phyloP scores from a whole-genome alignment of 2,888 invertebrate species.

The Nesidiocoris tenuis region DNA sequence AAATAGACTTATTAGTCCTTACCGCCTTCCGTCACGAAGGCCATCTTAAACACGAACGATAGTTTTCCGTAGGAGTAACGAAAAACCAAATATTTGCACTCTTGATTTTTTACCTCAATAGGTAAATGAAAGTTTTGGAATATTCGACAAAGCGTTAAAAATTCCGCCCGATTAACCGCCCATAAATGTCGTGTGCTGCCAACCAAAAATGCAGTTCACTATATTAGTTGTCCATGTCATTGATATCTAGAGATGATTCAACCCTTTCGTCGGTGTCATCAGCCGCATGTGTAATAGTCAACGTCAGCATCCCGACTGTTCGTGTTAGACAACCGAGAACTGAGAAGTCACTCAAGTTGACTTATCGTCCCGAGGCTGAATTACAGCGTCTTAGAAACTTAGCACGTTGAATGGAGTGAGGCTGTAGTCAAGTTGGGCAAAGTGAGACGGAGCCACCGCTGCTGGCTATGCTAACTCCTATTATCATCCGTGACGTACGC shows the following conservation, averaged over 20 bases:
- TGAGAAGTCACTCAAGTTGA: background rate
- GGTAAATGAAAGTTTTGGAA: too few relatives aligned
- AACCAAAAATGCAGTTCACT: too few relatives aligned
- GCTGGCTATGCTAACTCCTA: background rate
- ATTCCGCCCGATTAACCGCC: too few relatives aligned
- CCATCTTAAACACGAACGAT: background rate
- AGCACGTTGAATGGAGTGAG: background rate
- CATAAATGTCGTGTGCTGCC: too few relatives aligned
- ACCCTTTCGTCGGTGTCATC: too few relatives aligned
- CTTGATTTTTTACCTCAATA: too few relatives aligned
- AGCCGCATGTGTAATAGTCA: too few relatives aligned
- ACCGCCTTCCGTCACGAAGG: background rate
- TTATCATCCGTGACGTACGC: background rate
- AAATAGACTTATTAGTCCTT: background rate
- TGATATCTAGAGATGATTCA: too few relatives aligned
- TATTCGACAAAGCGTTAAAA: too few relatives aligned
- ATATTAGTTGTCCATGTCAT: too few relatives aligned
- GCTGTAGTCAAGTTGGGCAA: background rate
- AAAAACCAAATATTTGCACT: too few relatives aligned
- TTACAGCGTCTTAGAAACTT: background rate
- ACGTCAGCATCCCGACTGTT: background rate
- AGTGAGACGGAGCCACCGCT: background rate
- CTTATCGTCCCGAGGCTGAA: background rate
- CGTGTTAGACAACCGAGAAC: background rate
- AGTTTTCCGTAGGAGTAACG: background rate